Evolutionary conservation across 2,113 vertebrate species (phyloP).

Genomic region (Tragelaphus strepsiceros): DNA sequence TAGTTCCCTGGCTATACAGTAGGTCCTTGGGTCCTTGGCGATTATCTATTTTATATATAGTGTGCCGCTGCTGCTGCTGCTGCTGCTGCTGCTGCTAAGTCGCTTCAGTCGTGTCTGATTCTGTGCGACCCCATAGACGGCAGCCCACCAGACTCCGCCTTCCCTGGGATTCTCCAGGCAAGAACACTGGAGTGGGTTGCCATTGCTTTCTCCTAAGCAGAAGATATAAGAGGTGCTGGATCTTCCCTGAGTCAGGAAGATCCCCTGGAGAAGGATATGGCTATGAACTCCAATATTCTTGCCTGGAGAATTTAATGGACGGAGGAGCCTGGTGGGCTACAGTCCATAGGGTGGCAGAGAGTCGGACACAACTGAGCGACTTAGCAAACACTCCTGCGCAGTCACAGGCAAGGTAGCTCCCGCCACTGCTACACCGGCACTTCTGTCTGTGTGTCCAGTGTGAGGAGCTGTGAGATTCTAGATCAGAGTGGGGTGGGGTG

Average conservation of each 20-base stretch:
- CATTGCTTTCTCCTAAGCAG: neutral
- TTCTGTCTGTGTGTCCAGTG: neutral
- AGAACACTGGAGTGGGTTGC: too few relatives aligned
- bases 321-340: neutral
- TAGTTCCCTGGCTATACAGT: neutral
- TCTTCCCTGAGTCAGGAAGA: neutral
- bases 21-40: neutral
- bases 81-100: too few relatives aligned
- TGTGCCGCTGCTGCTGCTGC: too few relatives aligned
- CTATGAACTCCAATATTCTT: neutral
- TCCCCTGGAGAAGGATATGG: neutral
- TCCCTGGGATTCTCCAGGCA: too few relatives aligned
- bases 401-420: neutral
- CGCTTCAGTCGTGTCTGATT: too few relatives aligned
- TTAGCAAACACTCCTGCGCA: accelerated
- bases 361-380: accelerated
- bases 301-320: neutral
- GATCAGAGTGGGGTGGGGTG: neutral
- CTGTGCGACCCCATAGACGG: too few relatives aligned
- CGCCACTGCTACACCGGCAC: accelerated
- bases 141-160: too few relatives aligned
- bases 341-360: neutral
- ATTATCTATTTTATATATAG: neutral
- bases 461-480: neutral
- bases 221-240: neutral